Evolutionary conservation across 2,888 invertebrate species (phyloP).

Genomic region (Dinocampus coccinellae): DNA sequence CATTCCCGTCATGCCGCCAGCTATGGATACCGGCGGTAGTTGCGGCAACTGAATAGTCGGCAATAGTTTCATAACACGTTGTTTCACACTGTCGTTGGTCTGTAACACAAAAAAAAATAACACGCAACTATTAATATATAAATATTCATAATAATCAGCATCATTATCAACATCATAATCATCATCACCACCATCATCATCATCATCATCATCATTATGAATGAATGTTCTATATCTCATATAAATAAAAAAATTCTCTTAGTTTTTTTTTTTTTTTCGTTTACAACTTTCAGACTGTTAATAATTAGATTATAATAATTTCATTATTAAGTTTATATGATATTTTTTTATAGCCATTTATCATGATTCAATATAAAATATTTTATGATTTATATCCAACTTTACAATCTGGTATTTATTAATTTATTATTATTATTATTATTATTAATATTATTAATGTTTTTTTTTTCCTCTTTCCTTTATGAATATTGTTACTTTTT

Average conservation of each 20-base stretch:
- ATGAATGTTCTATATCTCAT: background rate
- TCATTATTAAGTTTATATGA: background rate
- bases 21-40: constrained; percentile 66
- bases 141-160: constrained; percentile 15
- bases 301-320: background rate
- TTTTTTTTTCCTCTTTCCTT: background rate
- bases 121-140: constrained; percentile 30
- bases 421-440: too few species aligned
- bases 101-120: constrained; percentile 48
- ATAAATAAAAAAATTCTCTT: background rate
- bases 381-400: background rate
- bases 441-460: background rate
- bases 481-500: too few species aligned
- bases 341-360: background rate
- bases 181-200: too few species aligned
- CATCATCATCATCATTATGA: background rate
- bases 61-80: constrained; percentile 72
- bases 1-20: constrained; percentile 75
- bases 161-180: too few species aligned
- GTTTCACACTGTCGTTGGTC: constrained; percentile 45
- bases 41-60: constrained; percentile 69
- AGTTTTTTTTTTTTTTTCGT: too few species aligned
- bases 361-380: background rate
- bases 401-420: too few species aligned
- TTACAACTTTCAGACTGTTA: background rate